Percentiles rank a stretch among this genome's conserved stretches.
These are phyloP conservation scores for Drosophila sordidula DNA, from an alignment of 2,888 invertebrate species.

Conservation along the genomic window DNA sequence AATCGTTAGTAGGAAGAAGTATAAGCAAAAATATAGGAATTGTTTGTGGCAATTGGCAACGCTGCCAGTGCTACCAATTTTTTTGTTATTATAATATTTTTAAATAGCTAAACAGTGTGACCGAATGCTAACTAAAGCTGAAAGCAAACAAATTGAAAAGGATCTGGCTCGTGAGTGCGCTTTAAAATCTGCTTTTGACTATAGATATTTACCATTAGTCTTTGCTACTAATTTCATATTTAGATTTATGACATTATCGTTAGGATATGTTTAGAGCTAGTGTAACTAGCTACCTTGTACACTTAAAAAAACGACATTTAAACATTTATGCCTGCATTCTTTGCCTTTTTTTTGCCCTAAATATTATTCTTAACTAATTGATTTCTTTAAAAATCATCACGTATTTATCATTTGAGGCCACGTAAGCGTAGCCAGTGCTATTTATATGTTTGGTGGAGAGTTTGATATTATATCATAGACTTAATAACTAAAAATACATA, in stretches of 20 bases:
- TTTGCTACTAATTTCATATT: too few species aligned
- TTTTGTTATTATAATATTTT: neutral
- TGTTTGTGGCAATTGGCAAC: constrained; percentile 4
- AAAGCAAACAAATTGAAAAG: neutral
- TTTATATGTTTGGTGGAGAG: too few species aligned
- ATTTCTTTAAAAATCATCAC: neutral
- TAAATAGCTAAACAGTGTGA: constrained; percentile 16
- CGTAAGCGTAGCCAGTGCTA: too few species aligned
- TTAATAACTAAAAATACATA: too few species aligned
- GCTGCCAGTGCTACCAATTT: constrained; percentile 7
- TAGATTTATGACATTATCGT: too few species aligned
- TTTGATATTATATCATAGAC: too few species aligned
- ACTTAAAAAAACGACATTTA: neutral
- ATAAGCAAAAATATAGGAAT: neutral
- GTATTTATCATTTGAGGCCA: too few species aligned
- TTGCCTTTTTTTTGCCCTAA: neutral
- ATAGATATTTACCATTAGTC: neutral
- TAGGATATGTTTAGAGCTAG: neutral
- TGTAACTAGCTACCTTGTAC: neutral
- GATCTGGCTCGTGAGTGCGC: neutral
- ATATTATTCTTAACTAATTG: neutral
- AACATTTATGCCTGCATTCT: neutral
- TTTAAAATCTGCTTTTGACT: neutral
- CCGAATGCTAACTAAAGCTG: neutral
- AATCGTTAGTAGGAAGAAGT: neutral